Base-by-base conservation (phyloP, 1,140 invertebrate species). In the Polypedilum pembai region DNA sequence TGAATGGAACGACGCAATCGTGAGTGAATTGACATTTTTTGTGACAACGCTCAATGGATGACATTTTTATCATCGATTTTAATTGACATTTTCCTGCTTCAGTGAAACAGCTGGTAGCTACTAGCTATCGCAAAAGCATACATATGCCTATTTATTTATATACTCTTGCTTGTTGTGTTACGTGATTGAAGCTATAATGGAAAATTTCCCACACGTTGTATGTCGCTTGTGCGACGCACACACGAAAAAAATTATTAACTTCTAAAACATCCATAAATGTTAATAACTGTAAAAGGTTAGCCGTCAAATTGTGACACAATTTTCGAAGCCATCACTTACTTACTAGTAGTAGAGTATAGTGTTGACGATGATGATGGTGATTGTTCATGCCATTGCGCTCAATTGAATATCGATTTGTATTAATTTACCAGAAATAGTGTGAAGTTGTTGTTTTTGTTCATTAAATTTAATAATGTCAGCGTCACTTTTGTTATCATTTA, bases 41-140 rank as follows among this genome's bases (percentile, higher is more conserved):
- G 45, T n/a, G n/a, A 15, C 4, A 4, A 56, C n/a, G 12, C 12
- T 56, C 45, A 56, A 33, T 15, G 45, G 45, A 56, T 69, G 65
- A 69, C 65, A 69, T 69, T 69, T 69, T 69, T 21, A 21, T 21
- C 65, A 69, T 69, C 65, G 8, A 69, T 69, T 69, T 69, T 20
- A 69, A 69, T 69, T 69, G 65, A 69, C 65, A 69, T 69, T 69
- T 69, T 69, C 45, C 45, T 56, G 45, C 12, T 56, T n/a, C 12
- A 56, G 45, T 56, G n/a, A 56, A 56, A 56, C 45, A 56, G 45
- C n/a, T 56, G 45, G 24, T 33, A 33, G 5, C 24, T 33, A 33
- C 24, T 33, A 33, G 24, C 24, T 33, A 33, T 1, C 24, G 24
- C 24, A 33, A 33, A 33, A 33, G 5, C 24, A 33, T 33, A 33